phyloP scores from a whole-genome alignment of 1,140 invertebrate genomes.

The Drosophila gunungcola region DNA sequence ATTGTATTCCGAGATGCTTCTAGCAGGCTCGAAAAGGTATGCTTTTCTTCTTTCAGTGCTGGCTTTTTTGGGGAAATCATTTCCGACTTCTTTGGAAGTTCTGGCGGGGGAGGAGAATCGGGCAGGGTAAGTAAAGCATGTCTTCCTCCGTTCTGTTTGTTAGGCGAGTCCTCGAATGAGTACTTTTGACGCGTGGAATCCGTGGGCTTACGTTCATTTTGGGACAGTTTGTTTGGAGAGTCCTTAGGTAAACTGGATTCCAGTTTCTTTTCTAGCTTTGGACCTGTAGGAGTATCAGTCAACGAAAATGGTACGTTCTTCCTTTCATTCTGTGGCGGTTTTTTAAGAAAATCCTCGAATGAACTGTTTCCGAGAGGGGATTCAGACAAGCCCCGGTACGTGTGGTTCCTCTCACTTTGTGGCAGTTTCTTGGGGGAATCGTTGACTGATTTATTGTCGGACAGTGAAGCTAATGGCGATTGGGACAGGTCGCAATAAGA shows the following conservation, averaged over 20 bases:
- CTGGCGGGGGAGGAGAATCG: slow-evolving; percentile 12
- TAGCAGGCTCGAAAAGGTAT: no score
- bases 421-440: neutral
- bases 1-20: neutral
- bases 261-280: neutral
- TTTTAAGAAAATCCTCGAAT: neutral
- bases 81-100: neutral
- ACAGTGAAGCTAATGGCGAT: slow-evolving; percentile 54
- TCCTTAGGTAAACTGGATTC: slow-evolving; percentile 3
- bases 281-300: neutral
- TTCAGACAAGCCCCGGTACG: neutral
- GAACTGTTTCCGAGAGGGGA: neutral
- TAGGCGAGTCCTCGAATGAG: slow-evolving; percentile 15
- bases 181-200: neutral
- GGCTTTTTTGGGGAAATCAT: neutral
- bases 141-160: slow-evolving; percentile 9
- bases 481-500: slow-evolving; percentile 48
- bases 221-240: neutral
- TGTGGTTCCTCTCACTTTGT: neutral
- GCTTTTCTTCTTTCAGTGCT: neutral
- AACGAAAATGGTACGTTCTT: neutral
- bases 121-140: slow-evolving; percentile 13
- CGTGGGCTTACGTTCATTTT: neutral
- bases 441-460: neutral
- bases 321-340: neutral